phyloP scores from a whole-genome alignment of 2,888 invertebrate genomes.

The Endomychus coccineus region DNA sequence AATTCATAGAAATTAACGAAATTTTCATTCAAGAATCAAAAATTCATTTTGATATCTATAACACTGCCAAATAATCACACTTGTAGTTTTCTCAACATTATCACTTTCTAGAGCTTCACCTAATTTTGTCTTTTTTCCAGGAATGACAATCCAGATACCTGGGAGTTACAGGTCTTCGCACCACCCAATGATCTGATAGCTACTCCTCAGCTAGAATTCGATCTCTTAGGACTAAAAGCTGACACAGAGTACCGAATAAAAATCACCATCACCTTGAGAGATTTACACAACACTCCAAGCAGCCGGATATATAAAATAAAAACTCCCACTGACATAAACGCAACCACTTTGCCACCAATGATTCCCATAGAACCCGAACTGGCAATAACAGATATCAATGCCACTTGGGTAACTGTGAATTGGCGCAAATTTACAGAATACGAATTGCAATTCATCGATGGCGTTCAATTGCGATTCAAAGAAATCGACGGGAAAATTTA shows the following conservation, averaged over 20 bases:
- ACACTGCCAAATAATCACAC: too few relatives aligned
- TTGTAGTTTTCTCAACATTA: too few relatives aligned
- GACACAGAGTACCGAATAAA: slow-evolving; percentile 76
- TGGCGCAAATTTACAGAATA: slow-evolving; percentile 79
- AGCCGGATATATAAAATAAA: slow-evolving; percentile 69
- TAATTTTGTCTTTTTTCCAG: slow-evolving; percentile 28
- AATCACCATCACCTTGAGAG: slow-evolving; percentile 70
- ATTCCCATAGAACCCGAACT: slow-evolving; percentile 67
- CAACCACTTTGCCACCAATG: slow-evolving; percentile 50
- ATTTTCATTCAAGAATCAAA: too few relatives aligned
- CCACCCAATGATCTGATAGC: slow-evolving; percentile 80
- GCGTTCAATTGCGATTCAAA: slow-evolving; percentile 79
- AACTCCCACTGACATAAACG: slow-evolving; percentile 52
- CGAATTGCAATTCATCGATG: slow-evolving; percentile 79
- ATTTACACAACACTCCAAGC: slow-evolving; percentile 68
- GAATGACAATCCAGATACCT: slow-evolving; percentile 58
- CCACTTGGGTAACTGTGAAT: slow-evolving; percentile 67
- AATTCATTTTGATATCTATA: too few relatives aligned
- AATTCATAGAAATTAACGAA: too few relatives aligned
- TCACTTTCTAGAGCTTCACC: too few relatives aligned
- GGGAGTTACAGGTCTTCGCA: slow-evolving; percentile 81
- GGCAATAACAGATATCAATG: slow-evolving; percentile 64
- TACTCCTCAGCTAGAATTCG: slow-evolving; percentile 78
- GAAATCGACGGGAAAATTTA: slow-evolving; percentile 76
- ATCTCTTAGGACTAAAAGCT: slow-evolving; percentile 66